Conservation (phyloP, 2,888 invertebrate species). For the Cylindroiulus punctatus region DNA sequence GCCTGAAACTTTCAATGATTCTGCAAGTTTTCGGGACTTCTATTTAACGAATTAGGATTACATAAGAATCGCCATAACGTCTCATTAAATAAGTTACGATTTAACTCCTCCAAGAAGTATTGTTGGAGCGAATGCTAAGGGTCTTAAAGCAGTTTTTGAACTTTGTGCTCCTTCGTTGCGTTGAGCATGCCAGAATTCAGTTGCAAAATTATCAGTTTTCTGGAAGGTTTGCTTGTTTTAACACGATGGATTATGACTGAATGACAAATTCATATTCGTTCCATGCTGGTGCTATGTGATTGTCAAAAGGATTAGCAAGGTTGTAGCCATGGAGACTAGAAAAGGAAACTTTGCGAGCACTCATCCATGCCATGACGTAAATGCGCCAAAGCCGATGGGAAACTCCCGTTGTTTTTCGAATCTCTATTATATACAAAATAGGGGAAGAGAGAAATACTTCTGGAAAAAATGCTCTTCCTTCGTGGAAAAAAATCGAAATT, state of each 20-base stretch:
- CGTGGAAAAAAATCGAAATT: background rate
- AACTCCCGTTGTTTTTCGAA: constrained; percentile 15
- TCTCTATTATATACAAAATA: constrained; percentile 38
- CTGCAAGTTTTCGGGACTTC: too few relatives aligned
- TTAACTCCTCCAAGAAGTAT: background rate
- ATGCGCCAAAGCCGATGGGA: background rate
- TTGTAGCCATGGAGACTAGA: background rate
- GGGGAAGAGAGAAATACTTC: background rate
- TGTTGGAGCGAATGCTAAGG: background rate
- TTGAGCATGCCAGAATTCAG: background rate
- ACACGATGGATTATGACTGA: background rate
- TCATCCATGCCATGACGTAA: constrained; percentile 31
- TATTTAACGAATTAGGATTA: too few relatives aligned
- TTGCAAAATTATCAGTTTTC: background rate
- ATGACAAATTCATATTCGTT: constrained; percentile 16
- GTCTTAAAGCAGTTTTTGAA: background rate
- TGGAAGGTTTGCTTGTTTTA: background rate
- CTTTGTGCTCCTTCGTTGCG: background rate
- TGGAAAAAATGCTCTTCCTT: constrained; percentile 4
- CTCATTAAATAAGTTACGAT: too few relatives aligned
- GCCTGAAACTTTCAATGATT: too few relatives aligned
- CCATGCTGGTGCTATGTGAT: constrained; percentile 29
- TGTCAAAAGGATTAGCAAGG: constrained; percentile 34
- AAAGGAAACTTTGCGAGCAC: background rate
- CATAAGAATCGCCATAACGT: too few relatives aligned